Evolutionary conservation across 1,140 invertebrate genomes (phyloP), one percentile per base, ranked within the genome.

Genomic region (Drosophila kanapiae): DNA sequence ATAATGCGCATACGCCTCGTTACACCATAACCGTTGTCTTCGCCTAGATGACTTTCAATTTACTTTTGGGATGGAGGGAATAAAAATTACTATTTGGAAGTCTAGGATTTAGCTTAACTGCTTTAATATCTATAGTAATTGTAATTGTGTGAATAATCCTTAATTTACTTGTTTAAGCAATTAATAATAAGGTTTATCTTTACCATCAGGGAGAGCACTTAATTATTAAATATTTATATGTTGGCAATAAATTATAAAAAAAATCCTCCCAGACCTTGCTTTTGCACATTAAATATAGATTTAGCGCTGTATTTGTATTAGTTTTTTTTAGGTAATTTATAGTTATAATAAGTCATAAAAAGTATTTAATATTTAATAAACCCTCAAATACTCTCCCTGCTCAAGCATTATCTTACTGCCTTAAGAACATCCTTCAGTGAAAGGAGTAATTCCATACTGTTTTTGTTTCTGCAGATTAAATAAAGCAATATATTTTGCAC

Each of bases 1-100:
- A 75, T 68, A 77, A 56, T 75, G 40, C 56, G 71, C 48, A 77
- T 75, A 77, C 75, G 75, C 61, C 75, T 56, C 61, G 74, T 75
- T 75, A 37, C 29, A 64, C 54, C 38, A 27, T 40, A 49, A 58
- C 35, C 31, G 35, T n/a, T 23, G 16, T 47, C 29, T 16, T 45
- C 7, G 18, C 11, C 57, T 10, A 38, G 33, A 6, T 45, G 57
- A 14, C 37, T 62, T 75, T 72, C 18, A 47, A 61, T 31, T 61
- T 14, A 45, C 23, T 33, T 65, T n/a, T 48, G 9, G 35, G 2
- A 0, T 10, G 29, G 10, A 6, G 14, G 6, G 23, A 23, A 37
- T 33, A 37, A 56, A 67, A 72, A 16, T 37, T 7, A 10, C 31
- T 23, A 9, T 27, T n/a, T 49, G 29, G 27, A 40, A 3, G 31